Evolutionary conservation across 1,140 invertebrate genomes (phyloP), one percentile per base, ranked within the genome.

Genomic region (Aphelinus atriplicis): DNA sequence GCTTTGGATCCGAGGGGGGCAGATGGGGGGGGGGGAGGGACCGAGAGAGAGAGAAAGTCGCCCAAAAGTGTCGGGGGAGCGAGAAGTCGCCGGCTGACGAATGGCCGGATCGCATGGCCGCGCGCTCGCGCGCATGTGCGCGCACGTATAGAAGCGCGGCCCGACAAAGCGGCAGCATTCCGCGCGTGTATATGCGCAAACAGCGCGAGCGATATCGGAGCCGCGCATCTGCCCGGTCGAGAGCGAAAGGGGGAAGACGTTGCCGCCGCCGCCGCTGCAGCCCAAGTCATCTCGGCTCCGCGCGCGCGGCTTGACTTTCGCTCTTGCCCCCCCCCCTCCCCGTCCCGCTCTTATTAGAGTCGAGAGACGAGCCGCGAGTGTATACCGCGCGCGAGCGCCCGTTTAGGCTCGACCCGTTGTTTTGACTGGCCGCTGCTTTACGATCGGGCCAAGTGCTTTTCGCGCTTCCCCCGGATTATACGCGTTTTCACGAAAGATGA

Each of bases 71-170:
- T 56, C 53, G n/a, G 53, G 26, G 26, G 26, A 56, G 42, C 26
- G 65, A 55, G 10, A 68, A 58, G 51, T 68, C 58, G 45, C 61
- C 45, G 57, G 58, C 61, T 70, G 68, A 70, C 58, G 58, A 70
- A 70, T 61, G 58, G 58, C n/a, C 0, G 48, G 63, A 26, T 26
- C n/a, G 63, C 6, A 53, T 5, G 48, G 42, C 50, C 48, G 26
- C 62, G 62, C 46, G 46, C 43, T 62, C 45, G 42, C 7, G 10
- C 45, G 26, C 26, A 26, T 26, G 26, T 26, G 26, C 26, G 26
- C 26, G 26, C 26, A 26, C 26, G 26, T 2, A 65, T 47, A 3
- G 2, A 26, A 45, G 45, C 46, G 9, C 7, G 42, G 7, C 6
- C 65, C 26, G 26, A 67, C 50, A 56, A 55, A 65, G 56, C 65